Base-by-base conservation (phyloP, 2,797 vertebrate genomes). In the Notamacropus eugenii region DNA sequence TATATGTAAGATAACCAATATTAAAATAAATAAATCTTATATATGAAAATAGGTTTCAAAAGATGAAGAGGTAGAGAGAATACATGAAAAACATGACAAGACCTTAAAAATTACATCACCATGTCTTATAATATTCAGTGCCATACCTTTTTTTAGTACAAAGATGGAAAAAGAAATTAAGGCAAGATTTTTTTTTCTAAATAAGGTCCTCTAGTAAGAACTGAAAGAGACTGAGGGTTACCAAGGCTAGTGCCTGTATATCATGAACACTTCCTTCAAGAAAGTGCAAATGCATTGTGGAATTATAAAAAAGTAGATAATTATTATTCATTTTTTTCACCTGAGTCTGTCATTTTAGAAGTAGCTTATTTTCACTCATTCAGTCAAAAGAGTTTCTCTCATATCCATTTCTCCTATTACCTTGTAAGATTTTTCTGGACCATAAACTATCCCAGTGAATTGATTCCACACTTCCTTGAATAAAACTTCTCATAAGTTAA, bases 401-500 rank as follows among this genome's bases (percentile, higher is more conserved):
- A 28, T 40, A 94, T 57, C 54, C 87, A 92, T 93, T 97, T 96
- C 93, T 97, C 40, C 95, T 74, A 93, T 95, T 97, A 96, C 94
- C 50, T 96, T 93, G 29, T 91, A 95, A 58, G 57, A 96, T 46
- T 97, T 82, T 97, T 82, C 96, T 97, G 56, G 54, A 97, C 97
- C 96, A 97, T 97, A 97, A 97, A 97, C 96, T 96, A 96, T 95
- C 91, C 57, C 93, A 93, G 96, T 27, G 95, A 98, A 98, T 97
- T 97, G 97, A 98, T 98, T 98, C 97, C 95, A 97, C 97, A 98
- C 96, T 97, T 57, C 34, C 29, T 98, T 96, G 96, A 97, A 97
- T 97, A 96, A 90, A 92, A 97, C 93, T 97, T 97, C 95, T 96
- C 93, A 96, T 97, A 97, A 98, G 94, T 94, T 93, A 97, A 93